Percentiles rank a stretch among this genome's conserved stretches.
Evolutionary conservation across 2,797 vertebrate species (phyloP).

Genomic region (Leptoclinus maculatus): DNA sequence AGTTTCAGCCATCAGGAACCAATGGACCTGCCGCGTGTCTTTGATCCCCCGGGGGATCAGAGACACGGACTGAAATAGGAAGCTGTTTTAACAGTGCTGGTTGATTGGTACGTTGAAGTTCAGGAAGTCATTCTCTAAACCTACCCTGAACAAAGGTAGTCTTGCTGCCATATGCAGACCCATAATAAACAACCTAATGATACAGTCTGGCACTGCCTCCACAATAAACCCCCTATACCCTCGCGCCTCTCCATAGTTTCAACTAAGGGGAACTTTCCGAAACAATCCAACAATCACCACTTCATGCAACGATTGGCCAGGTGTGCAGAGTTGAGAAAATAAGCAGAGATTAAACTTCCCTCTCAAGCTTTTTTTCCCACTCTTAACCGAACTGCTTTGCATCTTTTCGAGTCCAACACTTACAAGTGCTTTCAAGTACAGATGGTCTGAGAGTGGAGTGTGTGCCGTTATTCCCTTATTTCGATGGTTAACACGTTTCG

Average conservation of each 20-base stretch:
- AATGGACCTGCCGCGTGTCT: conserved; percentile 38
- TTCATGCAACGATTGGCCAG: background rate
- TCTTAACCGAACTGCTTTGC: background rate
- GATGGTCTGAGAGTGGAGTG: background rate
- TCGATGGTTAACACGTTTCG: background rate
- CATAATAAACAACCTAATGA: background rate
- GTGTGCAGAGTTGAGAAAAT: background rate
- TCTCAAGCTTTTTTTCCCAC: background rate
- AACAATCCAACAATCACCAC: background rate
- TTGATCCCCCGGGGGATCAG: conserved; percentile 43
- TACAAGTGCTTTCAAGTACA: background rate
- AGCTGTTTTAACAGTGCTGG: conserved; percentile 25
- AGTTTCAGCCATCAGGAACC: conserved; percentile 42
- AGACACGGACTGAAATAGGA: conserved; percentile 40
- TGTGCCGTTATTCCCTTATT: background rate
- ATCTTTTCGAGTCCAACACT: background rate
- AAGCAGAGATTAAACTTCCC: background rate
- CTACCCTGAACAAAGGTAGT: conserved; percentile 5
- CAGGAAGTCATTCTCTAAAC: background rate
- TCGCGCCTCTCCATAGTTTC: background rate
- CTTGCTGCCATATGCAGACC: background rate
- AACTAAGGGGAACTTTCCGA: background rate
- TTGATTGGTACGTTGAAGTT: background rate
- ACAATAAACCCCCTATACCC: background rate
- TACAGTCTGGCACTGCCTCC: background rate